Evolutionary conservation across 1,140 invertebrate genomes (phyloP), one percentile per base, ranked within the genome.

Genomic region (Ceratosolen solmsi): DNA sequence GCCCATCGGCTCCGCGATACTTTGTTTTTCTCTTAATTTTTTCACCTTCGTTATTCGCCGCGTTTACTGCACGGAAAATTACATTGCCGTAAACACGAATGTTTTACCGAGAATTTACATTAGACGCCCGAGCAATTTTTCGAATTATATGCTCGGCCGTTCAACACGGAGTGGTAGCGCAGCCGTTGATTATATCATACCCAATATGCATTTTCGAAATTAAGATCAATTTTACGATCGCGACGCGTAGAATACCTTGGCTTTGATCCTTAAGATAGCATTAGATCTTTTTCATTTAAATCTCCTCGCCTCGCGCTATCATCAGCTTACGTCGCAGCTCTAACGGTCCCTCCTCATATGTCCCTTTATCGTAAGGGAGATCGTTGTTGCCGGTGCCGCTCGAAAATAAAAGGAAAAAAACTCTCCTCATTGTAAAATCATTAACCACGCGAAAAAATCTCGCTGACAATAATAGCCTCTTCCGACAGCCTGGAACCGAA

Each of bases 21-120:
- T 38, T 68, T 68, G 63, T 68, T 68, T 68, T n/a, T n/a, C 30
- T 5, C 1, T 33, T 68, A 68, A 38, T 68, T 68, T 68, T 68
- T 68, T 38, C 20, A 38, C 63, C 11, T n/a, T 5, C 11, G n/a
- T 68, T 68, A 68, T 68, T 38, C 38, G 20, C 20, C 5, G 33
- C 33, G 20, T 13, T 38, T 63, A 63, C 30, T 17, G 13, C 11
- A 33, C 8, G 33, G 63, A 17, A 68, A 68, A 68, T 68, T 68
- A 20, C 1, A 33, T 33, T 15, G 15, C 22, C 7, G 63, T 38
- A 38, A 38, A 20, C 17, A 36, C 17, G 60, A 65, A 36, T 20
- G 60, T 22, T 54, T 13, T 46, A 7, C 41, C 41, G 41, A 46
- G n/a, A n/a, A n/a, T n/a, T n/a, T n/a, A n/a, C 41, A 13, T 46